phyloP scores from a whole-genome alignment of 2,888 invertebrate species.

The Branchipolynoe longqiensis region DNA sequence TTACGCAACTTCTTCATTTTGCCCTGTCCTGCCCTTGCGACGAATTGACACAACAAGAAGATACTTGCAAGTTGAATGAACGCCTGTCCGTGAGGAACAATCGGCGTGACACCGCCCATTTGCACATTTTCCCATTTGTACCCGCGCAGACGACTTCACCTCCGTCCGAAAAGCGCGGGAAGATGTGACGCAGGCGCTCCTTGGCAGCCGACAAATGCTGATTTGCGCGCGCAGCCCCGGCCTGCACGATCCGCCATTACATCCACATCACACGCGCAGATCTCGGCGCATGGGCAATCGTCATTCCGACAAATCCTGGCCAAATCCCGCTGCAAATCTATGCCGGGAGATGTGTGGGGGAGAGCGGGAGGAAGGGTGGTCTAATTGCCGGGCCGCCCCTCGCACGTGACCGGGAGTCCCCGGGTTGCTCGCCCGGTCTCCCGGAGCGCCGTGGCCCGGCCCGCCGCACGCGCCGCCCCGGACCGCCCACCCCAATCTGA shows the following conservation, averaged over 20 bases:
- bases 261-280: constrained; percentile 19
- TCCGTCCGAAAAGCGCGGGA: constrained; percentile 6
- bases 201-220: constrained; percentile 36
- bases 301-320: too few species aligned
- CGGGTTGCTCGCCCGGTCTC: too few species aligned
- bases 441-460: too few species aligned
- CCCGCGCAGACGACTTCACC: constrained; percentile 14
- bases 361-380: too few species aligned
- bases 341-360: too few species aligned
- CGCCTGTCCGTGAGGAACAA: constrained; percentile 47
- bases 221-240: constrained; percentile 2
- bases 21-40: background rate
- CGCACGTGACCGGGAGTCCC: too few species aligned
- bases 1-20: constrained; percentile 53
- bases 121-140: background rate
- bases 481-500: too few species aligned
- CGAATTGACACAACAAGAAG: constrained; percentile 50
- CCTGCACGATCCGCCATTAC: constrained; percentile 20
- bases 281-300: too few species aligned
- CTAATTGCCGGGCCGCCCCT: too few species aligned
- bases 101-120: background rate
- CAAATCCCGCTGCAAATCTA: too few species aligned
- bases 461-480: too few species aligned
- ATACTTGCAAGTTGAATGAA: constrained; percentile 29
- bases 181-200: background rate